phyloP scores from a whole-genome alignment of 2,797 vertebrate species.

The Pipistrellus pygmaeus region DNA sequence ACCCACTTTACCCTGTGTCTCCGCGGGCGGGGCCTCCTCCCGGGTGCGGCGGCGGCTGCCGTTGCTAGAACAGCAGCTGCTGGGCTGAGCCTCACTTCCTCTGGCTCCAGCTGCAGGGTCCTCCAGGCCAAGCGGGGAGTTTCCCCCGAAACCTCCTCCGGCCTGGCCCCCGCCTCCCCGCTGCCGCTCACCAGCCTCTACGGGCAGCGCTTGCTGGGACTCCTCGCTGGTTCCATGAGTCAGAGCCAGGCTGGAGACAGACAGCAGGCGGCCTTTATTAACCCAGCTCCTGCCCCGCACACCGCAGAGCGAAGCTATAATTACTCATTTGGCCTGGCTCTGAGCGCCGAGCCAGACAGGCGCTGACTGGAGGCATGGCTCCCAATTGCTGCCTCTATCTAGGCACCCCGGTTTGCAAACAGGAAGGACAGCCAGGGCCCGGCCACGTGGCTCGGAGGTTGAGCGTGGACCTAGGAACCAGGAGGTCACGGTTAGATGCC shows the following conservation, averaged over 20 bases:
- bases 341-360: constrained; percentile 74
- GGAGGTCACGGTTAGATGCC: too few relatives aligned
- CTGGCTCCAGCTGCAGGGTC: constrained; percentile 79
- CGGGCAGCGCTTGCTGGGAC: constrained; percentile 73
- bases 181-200: constrained; percentile 68
- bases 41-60: constrained; percentile 42
- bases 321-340: constrained; percentile 75
- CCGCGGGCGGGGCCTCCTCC: constrained; percentile 40
- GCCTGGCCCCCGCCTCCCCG: constrained; percentile 66
- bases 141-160: constrained; percentile 68
- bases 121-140: constrained; percentile 75
- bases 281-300: constrained; percentile 79
- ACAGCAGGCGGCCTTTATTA: constrained; percentile 81
- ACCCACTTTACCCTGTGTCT: constrained; percentile 60
- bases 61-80: constrained; percentile 62
- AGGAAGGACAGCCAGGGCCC: neutral
- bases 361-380: constrained; percentile 45
- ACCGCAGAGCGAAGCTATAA: constrained; percentile 80
- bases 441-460: too few relatives aligned
- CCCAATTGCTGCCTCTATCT: constrained; percentile 53
- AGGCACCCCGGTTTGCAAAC: constrained; percentile 52
- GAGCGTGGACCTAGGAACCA: too few relatives aligned
- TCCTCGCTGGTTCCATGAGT: constrained; percentile 78
- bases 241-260: constrained; percentile 81
- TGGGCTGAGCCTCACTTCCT: constrained; percentile 80